Base-by-base conservation (phyloP, 2,113 vertebrate species). In the Xiphias gladius region DNA sequence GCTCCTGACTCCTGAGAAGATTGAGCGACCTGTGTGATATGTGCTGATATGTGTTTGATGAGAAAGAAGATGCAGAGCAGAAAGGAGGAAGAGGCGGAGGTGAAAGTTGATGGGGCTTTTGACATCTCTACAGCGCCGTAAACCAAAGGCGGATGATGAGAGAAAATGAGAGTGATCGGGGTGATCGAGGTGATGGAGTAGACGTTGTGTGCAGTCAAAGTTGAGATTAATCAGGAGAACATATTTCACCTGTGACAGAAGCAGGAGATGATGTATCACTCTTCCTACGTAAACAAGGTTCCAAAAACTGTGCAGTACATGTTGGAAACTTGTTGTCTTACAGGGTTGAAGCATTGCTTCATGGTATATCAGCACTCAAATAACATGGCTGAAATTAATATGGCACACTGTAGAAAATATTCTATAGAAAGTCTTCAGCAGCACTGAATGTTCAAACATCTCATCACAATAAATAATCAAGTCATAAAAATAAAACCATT, bases 101-200 rank as follows among this genome's bases (percentile, higher is more conserved):
- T 63, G 64, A 67, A 79, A 73, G n/a, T 81, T 78, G 65, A 61
- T 20, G 73, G 88, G 88, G 59, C 64, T 89, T 82, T 90, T 66
- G 68, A 30, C 62, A n/a, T 59, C 32, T 55, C 11, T 82, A 79
- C 76, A 73, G 67, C 79, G 24, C 88, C 85, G 92, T 92, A 89
- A 90, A 90, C 81, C 84, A 86, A 82, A 81, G 71, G 83, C 17
- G 83, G 79, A 67, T 65, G 67, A 64, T 91, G 91, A 93, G 75
- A 88, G 61, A 89, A 79, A 92, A 55, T 2, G 30, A 87, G 80
- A 88, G 71, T 9, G 41, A 39, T n/a, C n/a, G n/a, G n/a, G n/a
- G 35, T 71, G 72, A 79, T 43, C 58, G 80, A 74, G 76, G 61
- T 37, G 61, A 46, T 0, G n/a, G 59, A 80, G 68, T 9, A 67